These are phyloP conservation scores for Limosa lapponica DNA, from an alignment of 2,797 vertebrate genomes.

Conservation along the genomic window DNA sequence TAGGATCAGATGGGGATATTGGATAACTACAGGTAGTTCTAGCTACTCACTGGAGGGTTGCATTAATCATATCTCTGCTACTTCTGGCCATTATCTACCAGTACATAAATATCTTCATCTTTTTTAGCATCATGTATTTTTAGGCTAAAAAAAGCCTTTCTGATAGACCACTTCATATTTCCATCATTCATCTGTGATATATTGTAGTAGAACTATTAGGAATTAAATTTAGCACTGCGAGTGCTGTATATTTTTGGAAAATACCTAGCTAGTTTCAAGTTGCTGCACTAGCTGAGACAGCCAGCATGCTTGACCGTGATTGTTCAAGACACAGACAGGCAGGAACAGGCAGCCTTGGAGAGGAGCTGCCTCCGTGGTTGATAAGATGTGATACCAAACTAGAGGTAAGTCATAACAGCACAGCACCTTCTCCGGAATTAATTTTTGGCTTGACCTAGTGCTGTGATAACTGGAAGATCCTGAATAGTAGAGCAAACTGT, in stretches of 20 bases:
- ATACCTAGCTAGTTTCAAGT: background rate
- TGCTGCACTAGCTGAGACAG: background rate
- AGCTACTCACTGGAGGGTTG: background rate
- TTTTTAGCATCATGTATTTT: background rate
- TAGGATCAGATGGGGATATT: background rate
- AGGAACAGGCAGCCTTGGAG: background rate
- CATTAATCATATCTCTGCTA: background rate
- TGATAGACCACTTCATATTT: background rate
- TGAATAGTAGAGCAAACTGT: background rate
- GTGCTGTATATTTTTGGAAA: background rate
- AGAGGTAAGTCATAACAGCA: background rate
- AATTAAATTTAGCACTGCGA: background rate
- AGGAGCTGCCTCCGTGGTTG: background rate
- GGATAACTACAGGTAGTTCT: background rate
- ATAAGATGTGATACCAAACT: background rate
- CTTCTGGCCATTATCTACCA: conserved; percentile 7
- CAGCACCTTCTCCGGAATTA: background rate
- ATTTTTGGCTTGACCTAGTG: background rate
- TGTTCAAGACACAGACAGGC: background rate
- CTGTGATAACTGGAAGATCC: background rate
- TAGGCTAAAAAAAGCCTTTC: background rate
- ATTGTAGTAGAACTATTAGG: background rate
- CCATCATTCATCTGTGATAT: background rate
- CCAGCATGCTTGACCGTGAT: background rate
- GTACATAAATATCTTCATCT: background rate